phyloP scores from a whole-genome alignment of 1,140 invertebrate species.

The Macrocentrus cingulum region DNA sequence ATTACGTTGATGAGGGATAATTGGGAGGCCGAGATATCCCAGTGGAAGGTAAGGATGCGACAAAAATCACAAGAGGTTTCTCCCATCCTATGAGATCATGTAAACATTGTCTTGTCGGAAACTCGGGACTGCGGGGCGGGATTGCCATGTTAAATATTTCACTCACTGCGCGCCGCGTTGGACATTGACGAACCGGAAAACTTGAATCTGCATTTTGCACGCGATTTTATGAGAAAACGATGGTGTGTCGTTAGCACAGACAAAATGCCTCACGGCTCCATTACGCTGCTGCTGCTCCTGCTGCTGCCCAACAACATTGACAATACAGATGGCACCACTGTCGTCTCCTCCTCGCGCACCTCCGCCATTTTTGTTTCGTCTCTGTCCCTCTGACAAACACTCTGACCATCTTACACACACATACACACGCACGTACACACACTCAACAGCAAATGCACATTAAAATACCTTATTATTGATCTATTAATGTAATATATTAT shows the following conservation, averaged over 20 bases:
- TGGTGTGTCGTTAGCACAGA: slow-evolving; percentile 31
- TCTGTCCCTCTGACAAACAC: slow-evolving; percentile 20
- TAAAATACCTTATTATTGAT: slow-evolving; percentile 60
- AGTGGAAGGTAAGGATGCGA: slow-evolving; percentile 15
- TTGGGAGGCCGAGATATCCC: slow-evolving; percentile 1
- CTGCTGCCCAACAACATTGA: slow-evolving; percentile 66
- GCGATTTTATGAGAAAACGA: slow-evolving; percentile 28
- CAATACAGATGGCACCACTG: slow-evolving; percentile 67
- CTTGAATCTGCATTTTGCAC: slow-evolving; percentile 38
- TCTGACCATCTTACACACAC: too few relatives aligned
- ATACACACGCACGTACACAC: slow-evolving; percentile 19
- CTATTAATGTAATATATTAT: slow-evolving; percentile 52
- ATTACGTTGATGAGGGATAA: neutral
- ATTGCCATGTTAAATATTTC: slow-evolving; percentile 9
- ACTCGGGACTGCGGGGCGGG: neutral
- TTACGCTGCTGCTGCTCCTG: slow-evolving; percentile 46
- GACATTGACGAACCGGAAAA: slow-evolving; percentile 29
- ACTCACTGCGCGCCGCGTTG: slow-evolving; percentile 38
- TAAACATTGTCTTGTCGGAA: slow-evolving; percentile 28
- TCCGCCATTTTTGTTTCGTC: too few relatives aligned
- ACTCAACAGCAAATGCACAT: slow-evolving; percentile 24
- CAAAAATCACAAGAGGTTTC: slow-evolving; percentile 24
- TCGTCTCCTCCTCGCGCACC: slow-evolving; percentile 25
- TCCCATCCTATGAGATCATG: slow-evolving; percentile 23
- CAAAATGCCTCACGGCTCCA: slow-evolving; percentile 58